Conservation (phyloP, 2,888 invertebrate species). For the Microplitis deprimator region DNA sequence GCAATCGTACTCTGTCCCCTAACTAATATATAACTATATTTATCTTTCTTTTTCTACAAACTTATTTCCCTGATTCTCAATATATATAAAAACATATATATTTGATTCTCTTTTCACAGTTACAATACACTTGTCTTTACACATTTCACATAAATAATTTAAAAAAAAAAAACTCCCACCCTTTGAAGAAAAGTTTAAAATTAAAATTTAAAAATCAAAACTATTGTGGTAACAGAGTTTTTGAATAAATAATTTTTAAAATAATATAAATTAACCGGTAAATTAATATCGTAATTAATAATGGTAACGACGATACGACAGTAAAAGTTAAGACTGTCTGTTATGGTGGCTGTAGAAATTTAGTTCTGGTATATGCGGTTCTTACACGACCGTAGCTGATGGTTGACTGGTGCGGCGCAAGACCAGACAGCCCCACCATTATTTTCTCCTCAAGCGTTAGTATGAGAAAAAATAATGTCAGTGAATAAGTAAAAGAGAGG, state of each 20-base stretch:
- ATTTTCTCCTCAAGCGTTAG: conserved; percentile 35
- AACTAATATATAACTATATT: conserved; percentile 3
- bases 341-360: neutral
- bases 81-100: conserved; percentile 22
- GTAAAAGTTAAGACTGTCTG: neutral
- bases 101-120: no score
- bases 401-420: conserved; percentile 70
- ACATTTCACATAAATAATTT: no score
- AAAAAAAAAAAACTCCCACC: no score
- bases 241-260: no score
- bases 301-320: neutral
- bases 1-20: conserved; percentile 34
- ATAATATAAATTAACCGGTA: no score
- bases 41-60: conserved; percentile 38
- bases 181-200: no score
- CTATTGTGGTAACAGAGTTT: no score
- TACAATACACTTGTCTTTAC: no score
- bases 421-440: conserved; percentile 70
- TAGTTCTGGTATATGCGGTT: conserved; percentile 56
- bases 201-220: no score
- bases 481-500: conserved; percentile 23
- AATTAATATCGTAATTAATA: no score
- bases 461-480: conserved; percentile 6
- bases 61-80: conserved; percentile 40
- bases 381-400: conserved; percentile 69